phyloP scores from a whole-genome alignment of 2,888 invertebrate genomes.

The Clepsis dumicolana region DNA sequence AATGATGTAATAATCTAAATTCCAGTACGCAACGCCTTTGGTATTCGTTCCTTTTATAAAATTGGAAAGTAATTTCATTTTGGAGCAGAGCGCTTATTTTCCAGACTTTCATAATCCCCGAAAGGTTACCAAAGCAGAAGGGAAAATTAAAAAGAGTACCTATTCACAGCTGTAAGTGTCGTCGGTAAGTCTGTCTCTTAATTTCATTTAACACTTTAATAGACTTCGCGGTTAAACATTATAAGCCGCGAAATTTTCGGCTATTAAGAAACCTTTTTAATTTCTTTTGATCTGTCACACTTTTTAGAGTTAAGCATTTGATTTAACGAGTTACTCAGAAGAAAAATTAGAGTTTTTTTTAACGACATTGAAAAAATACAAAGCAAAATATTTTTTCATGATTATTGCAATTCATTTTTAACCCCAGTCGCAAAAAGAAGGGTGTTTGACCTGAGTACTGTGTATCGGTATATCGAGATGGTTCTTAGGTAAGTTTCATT shows the following conservation, averaged over 20 bases:
- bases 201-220: conserved; percentile 25
- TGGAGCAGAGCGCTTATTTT: neutral
- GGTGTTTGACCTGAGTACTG: no score
- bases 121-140: conserved; percentile 16
- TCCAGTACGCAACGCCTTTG: neutral
- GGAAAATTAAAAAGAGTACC: conserved; percentile 25
- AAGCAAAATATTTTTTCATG: neutral
- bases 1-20: no score
- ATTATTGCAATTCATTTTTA: neutral
- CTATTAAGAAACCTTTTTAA: conserved; percentile 19
- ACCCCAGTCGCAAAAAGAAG: no score
- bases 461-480: no score
- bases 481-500: no score
- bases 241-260: conserved; percentile 5
- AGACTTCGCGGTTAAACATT: conserved; percentile 27
- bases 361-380: neutral
- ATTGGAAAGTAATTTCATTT: conserved; percentile 5
- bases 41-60: neutral
- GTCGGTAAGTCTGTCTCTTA: conserved; percentile 12
- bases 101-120: conserved; percentile 18
- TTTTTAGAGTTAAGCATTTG: neutral
- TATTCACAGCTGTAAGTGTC: conserved; percentile 14
- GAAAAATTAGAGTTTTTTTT: neutral
- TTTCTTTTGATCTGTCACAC: conserved; percentile 1
- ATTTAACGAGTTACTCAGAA: conserved; percentile 1